These are phyloP conservation scores for Patella pellucida DNA, from an alignment of 2,888 invertebrate genomes.

Conservation along the genomic window DNA sequence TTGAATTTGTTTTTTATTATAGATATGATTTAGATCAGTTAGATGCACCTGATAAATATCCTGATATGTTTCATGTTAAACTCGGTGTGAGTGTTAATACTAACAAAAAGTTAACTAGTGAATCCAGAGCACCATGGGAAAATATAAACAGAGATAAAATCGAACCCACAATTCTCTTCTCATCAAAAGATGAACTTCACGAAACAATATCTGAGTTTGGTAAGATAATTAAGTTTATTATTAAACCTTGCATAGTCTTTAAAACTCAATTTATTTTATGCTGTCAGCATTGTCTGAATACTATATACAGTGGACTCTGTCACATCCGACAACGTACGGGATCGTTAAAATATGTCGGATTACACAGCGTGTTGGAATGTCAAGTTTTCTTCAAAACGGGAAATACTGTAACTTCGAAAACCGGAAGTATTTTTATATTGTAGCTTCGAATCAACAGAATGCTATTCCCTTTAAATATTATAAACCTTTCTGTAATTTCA, in stretches of 20 bases:
- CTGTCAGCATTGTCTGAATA: too few relatives aligned
- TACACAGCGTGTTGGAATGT: too few relatives aligned
- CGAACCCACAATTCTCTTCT: conserved; percentile 65
- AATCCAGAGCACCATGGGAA: conserved; percentile 58
- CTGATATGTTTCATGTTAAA: conserved; percentile 61
- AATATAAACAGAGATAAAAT: conserved; percentile 58
- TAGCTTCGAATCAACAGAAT: too few relatives aligned
- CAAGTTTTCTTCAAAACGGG: too few relatives aligned
- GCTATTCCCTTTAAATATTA: too few relatives aligned
- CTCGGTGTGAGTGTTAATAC: conserved; percentile 62
- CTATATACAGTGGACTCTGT: too few relatives aligned
- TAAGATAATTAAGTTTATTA: conserved; percentile 34
- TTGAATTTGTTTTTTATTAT: conserved; percentile 20
- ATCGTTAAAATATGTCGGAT: too few relatives aligned
- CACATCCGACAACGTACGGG: too few relatives aligned
- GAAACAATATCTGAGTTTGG: conserved; percentile 63
- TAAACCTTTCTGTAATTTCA: too few relatives aligned
- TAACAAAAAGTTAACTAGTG: conserved; percentile 54
- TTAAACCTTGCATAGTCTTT: neutral
- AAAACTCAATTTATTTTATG: too few relatives aligned
- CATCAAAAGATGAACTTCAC: conserved; percentile 63
- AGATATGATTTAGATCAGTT: conserved; percentile 68
- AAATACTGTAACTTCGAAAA: too few relatives aligned
- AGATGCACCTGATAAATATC: conserved; percentile 69
- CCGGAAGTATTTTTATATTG: too few relatives aligned